Evolutionary conservation across 2,888 invertebrate species (phyloP).

Genomic region (Sacculina carcini): DNA sequence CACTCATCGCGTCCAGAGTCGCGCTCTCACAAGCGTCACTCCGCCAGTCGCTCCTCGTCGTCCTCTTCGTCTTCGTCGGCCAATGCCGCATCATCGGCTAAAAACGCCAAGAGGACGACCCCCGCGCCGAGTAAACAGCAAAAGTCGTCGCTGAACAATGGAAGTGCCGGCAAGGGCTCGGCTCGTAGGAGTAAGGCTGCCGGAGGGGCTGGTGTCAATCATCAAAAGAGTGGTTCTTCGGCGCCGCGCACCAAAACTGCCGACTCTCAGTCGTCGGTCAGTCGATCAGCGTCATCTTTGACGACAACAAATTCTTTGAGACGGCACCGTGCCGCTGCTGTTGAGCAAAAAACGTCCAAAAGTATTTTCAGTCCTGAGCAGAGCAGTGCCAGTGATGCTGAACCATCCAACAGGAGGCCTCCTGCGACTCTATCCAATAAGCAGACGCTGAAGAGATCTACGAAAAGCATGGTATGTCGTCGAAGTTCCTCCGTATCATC

Average conservation of each 20-base stretch:
- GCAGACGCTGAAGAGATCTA: constrained; percentile 7
- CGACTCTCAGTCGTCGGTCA: too few species aligned
- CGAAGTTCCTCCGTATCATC: constrained; percentile 8
- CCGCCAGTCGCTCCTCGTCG: neutral
- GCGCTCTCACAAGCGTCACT: neutral
- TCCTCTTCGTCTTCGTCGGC: neutral
- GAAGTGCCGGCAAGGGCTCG: too few species aligned
- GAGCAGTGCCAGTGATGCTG: constrained; percentile 11
- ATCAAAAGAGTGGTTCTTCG: too few species aligned
- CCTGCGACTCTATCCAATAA: constrained; percentile 8
- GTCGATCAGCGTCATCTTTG: too few species aligned
- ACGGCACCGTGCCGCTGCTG: neutral
- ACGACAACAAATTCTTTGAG: too few species aligned
- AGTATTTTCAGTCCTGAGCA: constrained; percentile 12
- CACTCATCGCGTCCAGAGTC: neutral
- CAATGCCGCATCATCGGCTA: neutral
- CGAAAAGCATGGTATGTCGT: too few species aligned
- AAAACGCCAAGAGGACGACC: neutral
- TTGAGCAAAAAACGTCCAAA: neutral
- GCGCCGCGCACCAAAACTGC: too few species aligned
- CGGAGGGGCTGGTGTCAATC: too few species aligned
- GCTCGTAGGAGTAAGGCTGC: too few species aligned
- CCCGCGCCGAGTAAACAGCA: too few species aligned
- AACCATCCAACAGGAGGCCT: neutral
- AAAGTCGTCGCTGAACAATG: too few species aligned